Conservation (phyloP, 2,888 invertebrate species). For the Resseliella maxima region DNA sequence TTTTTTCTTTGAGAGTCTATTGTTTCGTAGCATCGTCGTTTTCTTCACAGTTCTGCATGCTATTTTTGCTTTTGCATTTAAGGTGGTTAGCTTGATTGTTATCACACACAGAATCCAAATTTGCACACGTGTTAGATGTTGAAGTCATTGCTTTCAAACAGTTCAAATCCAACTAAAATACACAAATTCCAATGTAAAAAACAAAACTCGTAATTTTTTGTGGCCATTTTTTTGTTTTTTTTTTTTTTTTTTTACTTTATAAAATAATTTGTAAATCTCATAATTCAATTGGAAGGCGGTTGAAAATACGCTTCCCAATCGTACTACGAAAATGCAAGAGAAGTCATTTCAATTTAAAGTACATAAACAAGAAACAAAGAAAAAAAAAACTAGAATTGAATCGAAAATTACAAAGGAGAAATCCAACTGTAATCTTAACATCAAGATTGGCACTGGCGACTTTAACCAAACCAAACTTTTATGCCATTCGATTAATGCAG, state of each 20-base stretch:
- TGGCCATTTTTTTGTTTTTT: too few relatives aligned
- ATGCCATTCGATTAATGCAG: neutral
- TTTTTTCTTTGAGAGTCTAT: neutral
- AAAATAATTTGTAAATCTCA: conserved; percentile 46
- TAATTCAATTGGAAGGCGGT: conserved; percentile 42
- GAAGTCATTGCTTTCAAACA: neutral
- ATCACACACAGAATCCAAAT: neutral
- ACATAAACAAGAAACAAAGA: too few relatives aligned
- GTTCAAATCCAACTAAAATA: neutral
- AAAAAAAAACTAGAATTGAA: neutral
- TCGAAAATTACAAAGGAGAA: neutral
- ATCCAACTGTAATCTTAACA: neutral
- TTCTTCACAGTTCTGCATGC: neutral
- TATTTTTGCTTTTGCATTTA: neutral
- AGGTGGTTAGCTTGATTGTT: neutral
- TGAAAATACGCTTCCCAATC: neutral
- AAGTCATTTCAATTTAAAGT: neutral
- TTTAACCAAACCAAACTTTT: neutral
- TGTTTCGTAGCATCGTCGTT: neutral
- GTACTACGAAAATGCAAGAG: neutral
- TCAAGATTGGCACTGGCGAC: neutral
- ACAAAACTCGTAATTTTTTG: neutral
- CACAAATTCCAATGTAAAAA: neutral
- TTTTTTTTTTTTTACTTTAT: neutral
- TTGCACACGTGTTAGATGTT: conserved; percentile 49